These are phyloP conservation scores for Hafferia zeledoni DNA, from an alignment of 2,797 vertebrate species.

Conservation along the genomic window DNA sequence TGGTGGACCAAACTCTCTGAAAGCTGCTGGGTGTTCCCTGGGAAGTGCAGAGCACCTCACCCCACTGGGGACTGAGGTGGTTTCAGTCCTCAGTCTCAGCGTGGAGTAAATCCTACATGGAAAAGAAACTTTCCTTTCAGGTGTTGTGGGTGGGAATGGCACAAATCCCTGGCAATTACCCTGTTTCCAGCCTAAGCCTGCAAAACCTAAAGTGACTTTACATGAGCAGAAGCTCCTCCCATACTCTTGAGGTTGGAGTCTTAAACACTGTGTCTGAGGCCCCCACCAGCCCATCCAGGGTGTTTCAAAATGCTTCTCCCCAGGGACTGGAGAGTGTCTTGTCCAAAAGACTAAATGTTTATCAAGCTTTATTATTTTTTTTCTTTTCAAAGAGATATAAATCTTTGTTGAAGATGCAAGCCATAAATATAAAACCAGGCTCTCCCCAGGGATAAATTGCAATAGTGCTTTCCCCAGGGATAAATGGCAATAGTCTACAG, in stretches of 20 bases:
- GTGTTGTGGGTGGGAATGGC: background rate
- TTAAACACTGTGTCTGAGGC: background rate
- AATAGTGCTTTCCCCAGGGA: conserved; percentile 24
- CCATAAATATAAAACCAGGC: conserved; percentile 30
- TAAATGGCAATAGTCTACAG: background rate
- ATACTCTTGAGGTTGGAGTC: background rate
- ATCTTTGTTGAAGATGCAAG: conserved; percentile 7
- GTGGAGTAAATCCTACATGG: background rate
- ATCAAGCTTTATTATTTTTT: background rate
- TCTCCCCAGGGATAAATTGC: conserved; percentile 22
- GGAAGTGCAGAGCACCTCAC: background rate
- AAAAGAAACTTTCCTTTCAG: background rate
- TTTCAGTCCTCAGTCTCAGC: background rate
- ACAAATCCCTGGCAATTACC: background rate
- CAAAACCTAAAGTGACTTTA: background rate
- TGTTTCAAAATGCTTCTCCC: background rate
- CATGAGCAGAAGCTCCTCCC: background rate
- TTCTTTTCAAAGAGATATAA: conserved; percentile 18
- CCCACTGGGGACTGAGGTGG: background rate
- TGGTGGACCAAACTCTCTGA: background rate
- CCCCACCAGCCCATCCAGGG: background rate
- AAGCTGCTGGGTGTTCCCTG: background rate
- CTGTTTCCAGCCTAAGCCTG: background rate
- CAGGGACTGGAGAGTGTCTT: conserved; percentile 18
- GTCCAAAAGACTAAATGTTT: conserved; percentile 28